Percentiles rank a stretch among this genome's conserved stretches.
phyloP scores from a whole-genome alignment of 2,113 vertebrate genomes.

The Elanus axillaris region DNA sequence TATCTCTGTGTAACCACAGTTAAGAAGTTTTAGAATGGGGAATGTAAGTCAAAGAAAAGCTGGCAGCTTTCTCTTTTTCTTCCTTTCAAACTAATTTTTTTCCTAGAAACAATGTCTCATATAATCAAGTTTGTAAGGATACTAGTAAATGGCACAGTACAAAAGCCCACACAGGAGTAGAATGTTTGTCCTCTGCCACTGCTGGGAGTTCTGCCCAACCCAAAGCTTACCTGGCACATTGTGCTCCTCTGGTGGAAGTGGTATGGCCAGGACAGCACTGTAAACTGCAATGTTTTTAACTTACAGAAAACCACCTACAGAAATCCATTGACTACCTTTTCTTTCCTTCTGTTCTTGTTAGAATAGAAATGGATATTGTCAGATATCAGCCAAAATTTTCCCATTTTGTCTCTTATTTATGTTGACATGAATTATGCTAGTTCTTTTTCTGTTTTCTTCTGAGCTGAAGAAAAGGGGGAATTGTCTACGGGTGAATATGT shows the following conservation, averaged over 20 bases:
- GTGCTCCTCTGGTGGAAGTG: neutral
- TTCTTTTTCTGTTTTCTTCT: neutral
- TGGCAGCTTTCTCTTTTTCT: neutral
- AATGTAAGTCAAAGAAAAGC: neutral
- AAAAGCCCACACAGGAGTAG: neutral
- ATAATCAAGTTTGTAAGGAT: neutral
- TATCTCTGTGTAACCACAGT: neutral
- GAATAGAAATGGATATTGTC: neutral
- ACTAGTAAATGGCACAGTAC: neutral
- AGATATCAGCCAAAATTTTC: neutral
- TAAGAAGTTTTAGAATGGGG: neutral
- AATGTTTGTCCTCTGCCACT: neutral
- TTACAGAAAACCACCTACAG: neutral
- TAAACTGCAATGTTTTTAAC: neutral
- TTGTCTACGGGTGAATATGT: neutral
- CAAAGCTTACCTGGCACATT: rapidly evolving
- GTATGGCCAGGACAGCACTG: neutral
- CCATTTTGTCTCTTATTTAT: neutral
- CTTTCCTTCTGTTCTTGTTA: neutral
- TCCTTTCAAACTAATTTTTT: neutral
- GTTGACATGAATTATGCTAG: neutral
- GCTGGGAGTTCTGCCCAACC: neutral
- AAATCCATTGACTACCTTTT: neutral
- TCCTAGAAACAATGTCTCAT: neutral
- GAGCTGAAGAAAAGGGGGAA: neutral